Evolutionary conservation across 1,140 invertebrate species (phyloP), one percentile per base, ranked within the genome.

Genomic region (Mamestra configurata): DNA sequence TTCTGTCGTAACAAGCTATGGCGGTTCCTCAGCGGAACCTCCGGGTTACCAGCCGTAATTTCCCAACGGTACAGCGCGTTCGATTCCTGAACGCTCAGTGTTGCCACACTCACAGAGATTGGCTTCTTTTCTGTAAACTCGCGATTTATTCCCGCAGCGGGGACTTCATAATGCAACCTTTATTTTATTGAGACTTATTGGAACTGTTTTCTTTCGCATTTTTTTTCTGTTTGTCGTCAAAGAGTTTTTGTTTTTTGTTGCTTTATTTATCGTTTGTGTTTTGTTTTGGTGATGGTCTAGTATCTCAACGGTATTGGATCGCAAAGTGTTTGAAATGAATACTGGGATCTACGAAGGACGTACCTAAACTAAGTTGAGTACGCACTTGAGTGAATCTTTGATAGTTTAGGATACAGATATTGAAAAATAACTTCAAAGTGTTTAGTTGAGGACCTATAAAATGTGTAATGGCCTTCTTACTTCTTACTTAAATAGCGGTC

Each of bases 61-160:
- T 87, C 86, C 86, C 86, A 77, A 77, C 40, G 86, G 86, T 51
- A 55, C 40, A 5, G 18, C 43, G 40, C 57, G 31, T 66, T 77
- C 75, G 77, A 64, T 64, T 61, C 77, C 77, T 81, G 80, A 84
- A 82, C 79, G 49, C 35, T 59, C 78, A 68, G 79, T 84, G 81
- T 86, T 86, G 76, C 84, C 78, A 82, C 73, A 84, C 77, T 84
- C 79, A 84, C 85, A 85, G 80, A 80, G 64, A 85, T 87, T 85
- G 76, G 61, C 35, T 82, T 27, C 73, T 80, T 81, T 82, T 77
- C 73, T 77, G 61, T 68, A 77, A 68, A 68, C 59, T 77, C 27
- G 40, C 59, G 66, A 82, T 77, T 77, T 73, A 79, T 80, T 82
- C 61, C 75, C 75, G 20, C 24, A 49, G 46, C 75, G 22, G 46